Evolutionary conservation across 2,113 vertebrate species (phyloP).

Genomic region (Balaeniceps rex): DNA sequence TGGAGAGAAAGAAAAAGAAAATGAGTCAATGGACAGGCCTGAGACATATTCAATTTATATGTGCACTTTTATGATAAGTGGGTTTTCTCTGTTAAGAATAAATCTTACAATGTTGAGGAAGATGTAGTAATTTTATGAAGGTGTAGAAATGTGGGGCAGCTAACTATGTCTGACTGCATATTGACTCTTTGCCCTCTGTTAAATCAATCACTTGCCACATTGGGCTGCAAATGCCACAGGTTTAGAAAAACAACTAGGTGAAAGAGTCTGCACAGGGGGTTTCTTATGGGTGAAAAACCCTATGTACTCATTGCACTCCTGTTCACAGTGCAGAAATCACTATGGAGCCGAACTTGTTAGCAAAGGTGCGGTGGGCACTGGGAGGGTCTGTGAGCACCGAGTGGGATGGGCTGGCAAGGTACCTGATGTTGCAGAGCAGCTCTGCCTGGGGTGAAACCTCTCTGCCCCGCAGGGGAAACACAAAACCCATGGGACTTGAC

Average conservation of each 20-base stretch:
- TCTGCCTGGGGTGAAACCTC: not conserved
- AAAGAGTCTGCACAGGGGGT: not conserved
- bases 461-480: not conserved
- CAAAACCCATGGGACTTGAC: not conserved
- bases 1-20: not conserved
- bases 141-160: not conserved
- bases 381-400: not conserved
- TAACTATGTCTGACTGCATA: not conserved
- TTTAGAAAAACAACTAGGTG: not conserved
- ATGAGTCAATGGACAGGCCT: not conserved
- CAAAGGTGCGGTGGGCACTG: not conserved
- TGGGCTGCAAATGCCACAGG: not conserved
- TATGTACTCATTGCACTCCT: not conserved
- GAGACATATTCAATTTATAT: not conserved
- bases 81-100: not conserved
- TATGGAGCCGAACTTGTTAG: not conserved
- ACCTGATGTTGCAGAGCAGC: not conserved
- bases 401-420: not conserved
- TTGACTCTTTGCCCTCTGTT: not conserved
- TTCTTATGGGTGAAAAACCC: not conserved
- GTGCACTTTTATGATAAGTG: not conserved
- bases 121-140: not conserved
- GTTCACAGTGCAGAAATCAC: not conserved
- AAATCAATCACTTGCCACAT: not conserved
- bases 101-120: not conserved